Percentiles rank a stretch among this genome's conserved stretches.
Evolutionary conservation across 1,140 invertebrate species (phyloP).

Genomic region (Drosophila novamexicana): DNA sequence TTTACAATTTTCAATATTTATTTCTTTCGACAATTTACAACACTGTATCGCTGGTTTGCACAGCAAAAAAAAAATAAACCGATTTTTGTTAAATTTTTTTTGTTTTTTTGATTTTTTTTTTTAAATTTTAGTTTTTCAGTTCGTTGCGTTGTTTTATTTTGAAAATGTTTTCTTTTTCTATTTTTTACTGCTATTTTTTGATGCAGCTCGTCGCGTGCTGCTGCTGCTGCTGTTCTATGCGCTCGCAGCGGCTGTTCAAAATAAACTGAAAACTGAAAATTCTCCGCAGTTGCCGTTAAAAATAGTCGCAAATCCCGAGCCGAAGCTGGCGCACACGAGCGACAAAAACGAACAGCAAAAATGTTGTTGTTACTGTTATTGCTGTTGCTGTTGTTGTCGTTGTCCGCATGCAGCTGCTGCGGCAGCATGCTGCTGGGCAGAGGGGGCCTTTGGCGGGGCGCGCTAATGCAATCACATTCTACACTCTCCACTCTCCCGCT

Average conservation of each 20-base stretch:
- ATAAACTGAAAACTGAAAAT: slow-evolving; percentile 73
- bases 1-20: background rate
- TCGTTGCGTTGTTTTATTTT: slow-evolving; percentile 15
- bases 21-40: slow-evolving; percentile 16
- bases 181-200: slow-evolving; percentile 4
- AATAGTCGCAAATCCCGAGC: slow-evolving; percentile 67
- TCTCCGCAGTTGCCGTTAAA: slow-evolving; percentile 65
- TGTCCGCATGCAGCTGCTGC: slow-evolving; percentile 42
- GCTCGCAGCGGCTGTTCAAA: slow-evolving; percentile 75
- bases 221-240: slow-evolving; percentile 56
- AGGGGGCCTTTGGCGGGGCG: background rate
- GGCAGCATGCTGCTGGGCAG: background rate
- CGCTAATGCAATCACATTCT: slow-evolving; percentile 14
- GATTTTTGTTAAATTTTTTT: slow-evolving; percentile 15
- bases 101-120: slow-evolving; percentile 8
- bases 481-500: background rate
- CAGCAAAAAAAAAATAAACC: slow-evolving; percentile 28
- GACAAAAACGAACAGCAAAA: slow-evolving; percentile 13
- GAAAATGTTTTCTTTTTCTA: slow-evolving; percentile 3
- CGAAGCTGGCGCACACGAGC: slow-evolving; percentile 14
- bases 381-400: background rate
- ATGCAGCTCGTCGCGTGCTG: slow-evolving; percentile 43
- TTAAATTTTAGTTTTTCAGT: slow-evolving; percentile 25
- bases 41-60: background rate
- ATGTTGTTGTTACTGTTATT: slow-evolving; percentile 1